Percentiles rank a stretch among this genome's conserved stretches.
Conservation (phyloP, 1,140 invertebrate species). For the Babylonia areolata region DNA sequence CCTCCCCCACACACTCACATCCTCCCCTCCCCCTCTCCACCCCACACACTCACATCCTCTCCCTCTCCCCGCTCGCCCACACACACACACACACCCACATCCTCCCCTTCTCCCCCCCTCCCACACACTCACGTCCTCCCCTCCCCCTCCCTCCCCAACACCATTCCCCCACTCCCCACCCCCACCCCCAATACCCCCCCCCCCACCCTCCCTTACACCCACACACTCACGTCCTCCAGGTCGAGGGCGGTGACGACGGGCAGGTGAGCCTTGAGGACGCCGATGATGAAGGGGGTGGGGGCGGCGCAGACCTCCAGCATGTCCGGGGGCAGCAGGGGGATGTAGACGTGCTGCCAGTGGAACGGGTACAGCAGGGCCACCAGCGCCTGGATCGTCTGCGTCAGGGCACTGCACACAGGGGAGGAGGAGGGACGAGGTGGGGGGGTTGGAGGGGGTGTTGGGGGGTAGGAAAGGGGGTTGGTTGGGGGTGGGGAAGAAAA, state of each 20-base stretch:
- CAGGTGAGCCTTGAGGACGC: slow-evolving; percentile 79
- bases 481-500: too few species aligned
- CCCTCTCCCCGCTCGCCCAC: background rate
- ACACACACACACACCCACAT: background rate
- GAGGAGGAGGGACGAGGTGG: too few species aligned
- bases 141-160: background rate
- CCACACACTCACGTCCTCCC: background rate
- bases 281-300: slow-evolving; percentile 86
- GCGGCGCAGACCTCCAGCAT: slow-evolving; percentile 85
- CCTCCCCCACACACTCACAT: too few species aligned
- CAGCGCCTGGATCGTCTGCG: slow-evolving; percentile 84
- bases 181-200: background rate
- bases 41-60: background rate
- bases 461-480: background rate
- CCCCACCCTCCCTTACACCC: background rate
- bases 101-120: background rate
- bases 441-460: too few species aligned
- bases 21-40: too few species aligned
- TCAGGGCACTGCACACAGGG: slow-evolving; percentile 80
- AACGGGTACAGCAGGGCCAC: slow-evolving; percentile 87
- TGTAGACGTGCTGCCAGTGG: slow-evolving; percentile 87
- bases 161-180: background rate
- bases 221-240: slow-evolving; percentile 73
- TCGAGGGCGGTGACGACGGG: slow-evolving; percentile 63
- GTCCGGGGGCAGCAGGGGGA: slow-evolving; percentile 84